Conservation (phyloP, 2,888 invertebrate species). For the Drosophila neonasuta region DNA sequence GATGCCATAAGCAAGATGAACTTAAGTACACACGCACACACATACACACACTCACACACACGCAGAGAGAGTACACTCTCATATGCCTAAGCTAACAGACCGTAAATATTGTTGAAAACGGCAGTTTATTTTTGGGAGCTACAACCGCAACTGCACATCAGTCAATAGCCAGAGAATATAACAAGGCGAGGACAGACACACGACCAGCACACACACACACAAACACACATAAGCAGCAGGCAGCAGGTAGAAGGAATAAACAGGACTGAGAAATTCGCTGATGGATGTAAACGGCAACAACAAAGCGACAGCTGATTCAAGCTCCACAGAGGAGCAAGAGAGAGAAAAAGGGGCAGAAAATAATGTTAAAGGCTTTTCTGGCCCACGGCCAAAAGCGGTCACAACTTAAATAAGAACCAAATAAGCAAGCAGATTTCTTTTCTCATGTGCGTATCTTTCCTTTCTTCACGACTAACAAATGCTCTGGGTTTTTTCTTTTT, state of each 20-base stretch:
- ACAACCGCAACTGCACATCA: slow-evolving; percentile 58
- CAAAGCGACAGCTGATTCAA: slow-evolving; percentile 60
- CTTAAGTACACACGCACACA: slow-evolving; percentile 11
- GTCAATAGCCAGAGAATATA: slow-evolving; percentile 62
- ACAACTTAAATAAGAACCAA: slow-evolving; percentile 63
- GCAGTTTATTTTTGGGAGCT: slow-evolving; percentile 70
- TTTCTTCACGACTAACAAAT: slow-evolving; percentile 13
- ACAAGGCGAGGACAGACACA: slow-evolving; percentile 27
- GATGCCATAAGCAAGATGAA: slow-evolving; percentile 12
- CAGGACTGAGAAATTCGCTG: slow-evolving; percentile 33
- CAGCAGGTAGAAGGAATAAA: slow-evolving; percentile 17
- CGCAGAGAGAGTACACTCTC: slow-evolving; percentile 21
- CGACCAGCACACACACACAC: slow-evolving; percentile 1
- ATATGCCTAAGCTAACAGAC: slow-evolving; percentile 71
- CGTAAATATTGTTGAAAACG: slow-evolving; percentile 72
- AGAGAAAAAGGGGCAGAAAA: background rate
- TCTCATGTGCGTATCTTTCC: background rate
- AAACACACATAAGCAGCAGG: no score
- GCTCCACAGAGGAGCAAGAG: slow-evolving; percentile 36
- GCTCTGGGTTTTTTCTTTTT: slow-evolving; percentile 20
- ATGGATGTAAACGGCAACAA: slow-evolving; percentile 64
- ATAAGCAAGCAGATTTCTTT: slow-evolving; percentile 23
- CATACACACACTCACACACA: background rate
- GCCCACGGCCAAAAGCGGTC: slow-evolving; percentile 44
- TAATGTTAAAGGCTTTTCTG: slow-evolving; percentile 55